Conservation (phyloP, 2,113 vertebrate species). For the Terrapene triunguis region DNA sequence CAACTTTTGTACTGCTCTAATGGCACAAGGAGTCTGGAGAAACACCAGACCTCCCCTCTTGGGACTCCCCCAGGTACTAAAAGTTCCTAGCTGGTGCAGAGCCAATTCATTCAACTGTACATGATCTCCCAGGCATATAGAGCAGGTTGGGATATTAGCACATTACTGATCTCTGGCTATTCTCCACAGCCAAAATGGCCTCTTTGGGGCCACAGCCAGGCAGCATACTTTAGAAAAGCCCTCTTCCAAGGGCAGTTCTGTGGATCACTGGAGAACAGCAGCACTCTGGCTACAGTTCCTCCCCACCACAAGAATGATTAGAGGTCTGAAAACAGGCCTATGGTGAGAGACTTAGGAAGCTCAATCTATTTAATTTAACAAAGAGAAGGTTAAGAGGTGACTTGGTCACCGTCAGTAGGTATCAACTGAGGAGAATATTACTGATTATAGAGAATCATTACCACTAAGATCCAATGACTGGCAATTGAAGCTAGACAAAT, state of each 20-base stretch:
- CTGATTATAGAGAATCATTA: not conserved
- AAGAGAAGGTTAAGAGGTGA: not conserved
- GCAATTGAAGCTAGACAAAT: not conserved
- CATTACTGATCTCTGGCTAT: not conserved
- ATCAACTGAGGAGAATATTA: not conserved
- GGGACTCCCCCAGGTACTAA: not conserved
- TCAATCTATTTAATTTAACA: not conserved
- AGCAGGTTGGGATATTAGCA: fast-evolving
- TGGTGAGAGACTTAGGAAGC: not conserved
- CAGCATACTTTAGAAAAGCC: not conserved
- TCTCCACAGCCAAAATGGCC: not conserved
- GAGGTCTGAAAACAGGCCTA: not conserved
- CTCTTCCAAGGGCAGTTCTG: not conserved
- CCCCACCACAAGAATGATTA: not conserved
- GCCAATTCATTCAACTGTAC: not conserved
- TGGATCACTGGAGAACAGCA: not conserved
- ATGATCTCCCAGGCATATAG: not conserved
- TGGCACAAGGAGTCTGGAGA: not conserved
- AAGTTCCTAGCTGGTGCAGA: not conserved
- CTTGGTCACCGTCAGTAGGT: not conserved
- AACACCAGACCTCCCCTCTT: not conserved
- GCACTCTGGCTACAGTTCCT: not conserved
- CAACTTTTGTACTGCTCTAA: not conserved
- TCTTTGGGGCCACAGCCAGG: not conserved
- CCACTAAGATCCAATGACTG: not conserved